These are phyloP conservation scores for Drosophila tropicalis DNA, from an alignment of 1,140 invertebrate species.

Conservation along the genomic window DNA sequence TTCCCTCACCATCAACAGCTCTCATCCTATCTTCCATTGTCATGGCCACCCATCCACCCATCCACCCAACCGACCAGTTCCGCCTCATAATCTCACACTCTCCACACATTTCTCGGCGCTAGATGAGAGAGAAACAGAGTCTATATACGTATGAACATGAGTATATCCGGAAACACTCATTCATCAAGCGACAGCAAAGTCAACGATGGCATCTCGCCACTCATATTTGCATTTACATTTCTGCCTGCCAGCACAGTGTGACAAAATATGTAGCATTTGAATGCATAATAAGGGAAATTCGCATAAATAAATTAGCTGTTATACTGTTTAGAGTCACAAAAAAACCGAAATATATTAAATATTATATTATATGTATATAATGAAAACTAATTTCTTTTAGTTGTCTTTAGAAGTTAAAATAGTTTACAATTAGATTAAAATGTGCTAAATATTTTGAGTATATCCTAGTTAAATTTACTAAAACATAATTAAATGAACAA, in stretches of 20 bases:
- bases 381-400: too few species aligned
- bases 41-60: neutral
- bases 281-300: too few species aligned
- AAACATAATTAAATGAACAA: too few species aligned
- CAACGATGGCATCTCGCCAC: constrained; percentile 22
- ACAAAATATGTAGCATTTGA: constrained; percentile 3
- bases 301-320: too few species aligned
- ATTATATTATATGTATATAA: too few species aligned
- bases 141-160: constrained; percentile 21
- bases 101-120: neutral
- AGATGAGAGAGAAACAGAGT: neutral
- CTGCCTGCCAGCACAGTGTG: constrained; percentile 44
- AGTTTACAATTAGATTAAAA: too few species aligned
- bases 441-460: too few species aligned
- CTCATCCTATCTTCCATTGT: neutral
- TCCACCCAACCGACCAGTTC: neutral
- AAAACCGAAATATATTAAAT: too few species aligned
- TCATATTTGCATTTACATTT: constrained; percentile 69
- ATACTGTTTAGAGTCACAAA: too few species aligned
- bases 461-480: too few species aligned
- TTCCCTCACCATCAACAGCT: neutral
- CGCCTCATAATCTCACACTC: constrained; percentile 14
- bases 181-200: constrained; percentile 45
- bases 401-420: too few species aligned
- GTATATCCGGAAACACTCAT: constrained; percentile 44